Evolutionary conservation across 2,888 invertebrate species (phyloP), one percentile per base, ranked within the genome.

Genomic region (Hyposoter didymator): DNA sequence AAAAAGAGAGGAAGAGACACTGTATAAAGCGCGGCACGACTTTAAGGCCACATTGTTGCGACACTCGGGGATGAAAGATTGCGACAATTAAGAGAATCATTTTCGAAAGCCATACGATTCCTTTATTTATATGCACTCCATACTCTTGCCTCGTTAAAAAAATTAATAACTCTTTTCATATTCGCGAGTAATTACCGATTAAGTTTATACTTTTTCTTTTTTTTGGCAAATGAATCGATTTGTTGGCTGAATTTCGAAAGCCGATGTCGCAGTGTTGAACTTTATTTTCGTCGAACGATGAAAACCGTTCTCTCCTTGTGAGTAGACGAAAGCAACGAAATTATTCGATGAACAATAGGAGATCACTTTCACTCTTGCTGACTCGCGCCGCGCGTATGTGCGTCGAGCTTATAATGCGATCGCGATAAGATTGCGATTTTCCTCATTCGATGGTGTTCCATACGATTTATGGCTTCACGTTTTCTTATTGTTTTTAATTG

Each of bases 11-110:
- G 22, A n/a, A n/a, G 22, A 69, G 5, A 69, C 14, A 67, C 22
- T 14, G 0, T 28, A 28, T 22, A 49, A 55, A 52, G 55, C 35
- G 62, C 80, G 83, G 80, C 73, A 86, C 83, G 83, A 85, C 80
- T 85, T 74, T 82, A 84, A 83, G 81, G 80, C 80, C 89, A 90
- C 91, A 91, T 91, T 91, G 91, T 91, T 89, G 90, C 89, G 84
- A 84, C 88, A 85, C 45, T 47, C 73, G 85, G 86, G 67, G 73
- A 87, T 92, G 90, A 92, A 92, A 90, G 89, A 92, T 92, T 89
- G 86, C 90, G 84, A 89, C 90, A 89, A 92, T 92, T 90, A 92
- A 91, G 89, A 84, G 85, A 74, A 87, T 87, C 87, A 91, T 90
- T 89, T 89, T 81, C 88, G 87, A 89, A 88, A 87, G 87, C 82